These are phyloP conservation scores for Sarcophaga bullata DNA, from an alignment of 1,140 invertebrate species.

Conservation along the genomic window DNA sequence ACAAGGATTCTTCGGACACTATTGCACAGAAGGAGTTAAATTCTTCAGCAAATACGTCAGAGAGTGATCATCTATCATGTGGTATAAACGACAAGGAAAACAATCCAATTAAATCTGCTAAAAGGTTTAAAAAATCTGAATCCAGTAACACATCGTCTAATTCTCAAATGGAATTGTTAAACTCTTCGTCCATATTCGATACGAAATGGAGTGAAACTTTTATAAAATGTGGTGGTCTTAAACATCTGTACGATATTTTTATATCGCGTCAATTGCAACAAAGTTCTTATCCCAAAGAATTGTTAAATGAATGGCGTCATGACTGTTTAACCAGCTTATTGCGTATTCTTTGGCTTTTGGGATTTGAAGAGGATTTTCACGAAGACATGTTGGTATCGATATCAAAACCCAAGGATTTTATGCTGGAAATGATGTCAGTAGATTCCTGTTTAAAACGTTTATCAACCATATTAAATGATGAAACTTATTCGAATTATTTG, in stretches of 20 bases:
- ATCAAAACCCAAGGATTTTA: constrained; percentile 75
- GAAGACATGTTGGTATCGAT: constrained; percentile 73
- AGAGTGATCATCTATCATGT: constrained; percentile 65
- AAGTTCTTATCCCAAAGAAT: constrained; percentile 69
- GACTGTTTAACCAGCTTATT: constrained; percentile 90
- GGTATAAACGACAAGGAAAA: constrained; percentile 61
- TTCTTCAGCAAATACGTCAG: constrained; percentile 54
- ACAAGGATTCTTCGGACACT: constrained; percentile 19
- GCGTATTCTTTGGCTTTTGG: constrained; percentile 81
- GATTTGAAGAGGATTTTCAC: constrained; percentile 73
- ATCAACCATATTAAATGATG: constrained; percentile 88
- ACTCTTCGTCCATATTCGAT: constrained; percentile 25
- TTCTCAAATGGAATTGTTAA: constrained; percentile 7
- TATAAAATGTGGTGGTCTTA: constrained; percentile 85
- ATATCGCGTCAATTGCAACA: constrained; percentile 80
- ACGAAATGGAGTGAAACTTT: constrained; percentile 80
- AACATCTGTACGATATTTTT: constrained; percentile 91
- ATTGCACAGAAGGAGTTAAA: constrained; percentile 47
- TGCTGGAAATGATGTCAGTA: constrained; percentile 85
- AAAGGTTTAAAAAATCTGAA: constrained; percentile 25
- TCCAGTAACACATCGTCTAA: not conserved
- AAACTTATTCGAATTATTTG: constrained; percentile 71
- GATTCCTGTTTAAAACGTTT: constrained; percentile 83
- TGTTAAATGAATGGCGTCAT: constrained; percentile 91
- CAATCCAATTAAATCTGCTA: constrained; percentile 43